Conservation (phyloP, 1,140 invertebrate species). For the Drosophila teissieri region DNA sequence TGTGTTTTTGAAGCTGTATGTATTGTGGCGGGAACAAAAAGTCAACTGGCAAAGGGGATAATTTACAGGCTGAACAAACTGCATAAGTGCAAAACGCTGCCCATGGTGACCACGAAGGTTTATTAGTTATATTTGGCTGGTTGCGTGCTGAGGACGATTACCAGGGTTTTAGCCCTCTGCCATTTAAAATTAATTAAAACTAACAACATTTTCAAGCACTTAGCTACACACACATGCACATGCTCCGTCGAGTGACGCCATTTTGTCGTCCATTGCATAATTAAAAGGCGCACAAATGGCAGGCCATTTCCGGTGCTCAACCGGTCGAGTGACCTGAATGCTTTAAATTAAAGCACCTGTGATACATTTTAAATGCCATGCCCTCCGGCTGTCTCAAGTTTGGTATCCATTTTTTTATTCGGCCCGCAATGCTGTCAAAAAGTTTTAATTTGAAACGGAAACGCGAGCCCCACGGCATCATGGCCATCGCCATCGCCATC, state of each 20-base stretch:
- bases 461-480: constrained; percentile 39
- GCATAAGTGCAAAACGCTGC: constrained; percentile 37
- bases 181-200: constrained; percentile 74
- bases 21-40: constrained; percentile 9
- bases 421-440: constrained; percentile 37
- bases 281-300: constrained; percentile 61
- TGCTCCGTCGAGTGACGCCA: constrained; percentile 36
- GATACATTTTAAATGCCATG: constrained; percentile 7
- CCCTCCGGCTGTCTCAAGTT: constrained; percentile 18
- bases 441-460: constrained; percentile 74
- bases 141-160: constrained; percentile 40
- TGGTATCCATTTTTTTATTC: background rate
- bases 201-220: constrained; percentile 66
- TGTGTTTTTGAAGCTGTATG: constrained; percentile 9
- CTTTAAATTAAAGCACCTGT: constrained; percentile 38
- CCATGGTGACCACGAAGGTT: constrained; percentile 20
- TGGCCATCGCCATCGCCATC: constrained; percentile 26
- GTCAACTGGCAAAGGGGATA: constrained; percentile 27
- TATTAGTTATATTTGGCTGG: constrained; percentile 6
- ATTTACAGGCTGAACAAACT: constrained; percentile 19
- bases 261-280: constrained; percentile 65
- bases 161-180: constrained; percentile 14
- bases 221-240: constrained; percentile 22
- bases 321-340: constrained; percentile 3
- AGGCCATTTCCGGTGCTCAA: constrained; percentile 56